Evolutionary conservation across 2,113 vertebrate species (phyloP).

Genomic region (Apteryx owenii): DNA sequence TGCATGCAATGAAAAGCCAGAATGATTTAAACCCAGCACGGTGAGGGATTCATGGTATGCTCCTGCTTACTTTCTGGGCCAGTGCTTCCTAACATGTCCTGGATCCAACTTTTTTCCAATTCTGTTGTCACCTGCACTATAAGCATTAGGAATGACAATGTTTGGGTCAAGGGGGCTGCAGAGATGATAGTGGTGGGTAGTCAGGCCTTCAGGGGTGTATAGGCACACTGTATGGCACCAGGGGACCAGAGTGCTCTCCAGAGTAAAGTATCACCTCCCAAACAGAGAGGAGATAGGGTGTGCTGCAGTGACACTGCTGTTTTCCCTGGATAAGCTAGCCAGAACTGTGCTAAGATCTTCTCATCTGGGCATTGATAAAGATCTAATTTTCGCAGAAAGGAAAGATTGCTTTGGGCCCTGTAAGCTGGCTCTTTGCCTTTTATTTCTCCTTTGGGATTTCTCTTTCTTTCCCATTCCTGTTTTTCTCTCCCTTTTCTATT

Average conservation of each 20-base stretch:
- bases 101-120: neutral
- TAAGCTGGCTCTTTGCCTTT: neutral
- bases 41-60: neutral
- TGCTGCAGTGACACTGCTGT: neutral
- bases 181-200: neutral
- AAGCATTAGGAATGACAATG: neutral
- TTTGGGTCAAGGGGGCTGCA: neutral
- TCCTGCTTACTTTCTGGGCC: neutral
- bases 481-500: neutral
- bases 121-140: neutral
- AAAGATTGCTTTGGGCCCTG: neutral
- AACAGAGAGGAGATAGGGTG: neutral
- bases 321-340: neutral
- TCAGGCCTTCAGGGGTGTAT: neutral
- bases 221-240: neutral
- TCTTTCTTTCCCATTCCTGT: neutral
- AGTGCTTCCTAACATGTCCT: neutral
- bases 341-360: neutral
- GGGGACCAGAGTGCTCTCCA: neutral
- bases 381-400: neutral
- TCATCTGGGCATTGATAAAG: neutral
- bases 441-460: neutral
- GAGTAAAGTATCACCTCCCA: neutral
- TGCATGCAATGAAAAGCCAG: neutral
- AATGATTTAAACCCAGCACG: neutral